Evolutionary conservation across 1,140 invertebrate species (phyloP), one percentile per base, ranked within the genome.

Genomic region (Drosophila equinoxialis): DNA sequence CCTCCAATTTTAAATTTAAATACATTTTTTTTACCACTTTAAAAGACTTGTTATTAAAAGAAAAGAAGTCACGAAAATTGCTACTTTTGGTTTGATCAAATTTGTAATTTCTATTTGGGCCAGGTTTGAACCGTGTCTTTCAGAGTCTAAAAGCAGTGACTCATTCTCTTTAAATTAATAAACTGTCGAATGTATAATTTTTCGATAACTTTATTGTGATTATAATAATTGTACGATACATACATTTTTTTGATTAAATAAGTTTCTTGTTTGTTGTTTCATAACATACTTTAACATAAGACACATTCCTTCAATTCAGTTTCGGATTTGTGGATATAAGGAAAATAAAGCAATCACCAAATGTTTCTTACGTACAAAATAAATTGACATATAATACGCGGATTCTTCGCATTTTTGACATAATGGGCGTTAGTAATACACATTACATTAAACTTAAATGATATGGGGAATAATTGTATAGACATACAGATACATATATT

Each of bases 241-340:
- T 42, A 63, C 51, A 48, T 67, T 14, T n/a, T 30, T 73, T 65
- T 66, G 45, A 65, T 77, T 78, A 76, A 14, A 71, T 85, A 68
- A 10, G 11, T 63, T 62, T 11, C 63, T 74, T 76, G 68, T 23
- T 23, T 51, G 76, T 76, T 79, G 75, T 42, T 85, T 67, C 23
- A 6, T 3, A 39, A 59, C 26, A 39, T 17, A 6, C 10, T 39
- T 59, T 54, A 69, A 76, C 60, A 35, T 74, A 61, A 75, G 42
- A 74, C 39, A 69, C 41, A 55, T 33, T 51, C 13, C 68, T 65
- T 39, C 58, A 41, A 20, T 20, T 35, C 17, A 7, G 14, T 13
- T 51, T 6, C 5, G 37, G 20, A 7, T 62, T 48, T 30, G 20
- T 33, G 55, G 20, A 23, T 48, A 41, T 35, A 58, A 59, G 35